Evolutionary conservation across 2,888 invertebrate genomes (phyloP).

Genomic region (Temnothorax unifasciatus): DNA sequence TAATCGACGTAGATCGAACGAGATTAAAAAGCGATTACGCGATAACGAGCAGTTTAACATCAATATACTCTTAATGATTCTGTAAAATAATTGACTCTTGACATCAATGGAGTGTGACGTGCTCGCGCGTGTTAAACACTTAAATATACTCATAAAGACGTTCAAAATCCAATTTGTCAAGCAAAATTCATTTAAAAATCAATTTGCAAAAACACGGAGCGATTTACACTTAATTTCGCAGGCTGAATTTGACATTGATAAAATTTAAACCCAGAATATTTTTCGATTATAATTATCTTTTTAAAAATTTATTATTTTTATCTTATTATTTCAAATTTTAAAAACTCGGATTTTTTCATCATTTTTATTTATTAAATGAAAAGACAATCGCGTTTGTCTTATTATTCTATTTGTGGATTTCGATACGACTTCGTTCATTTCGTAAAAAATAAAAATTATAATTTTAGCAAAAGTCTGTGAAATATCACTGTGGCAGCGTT

Average conservation of each 20-base stretch:
- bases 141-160: slow-evolving; percentile 6
- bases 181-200: not conserved
- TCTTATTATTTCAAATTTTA: not conserved
- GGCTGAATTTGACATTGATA: not conserved
- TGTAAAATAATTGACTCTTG: slow-evolving; percentile 18
- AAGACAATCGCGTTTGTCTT: not conserved
- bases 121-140: slow-evolving; percentile 11
- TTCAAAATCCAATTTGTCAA: not conserved
- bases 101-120: slow-evolving; percentile 6
- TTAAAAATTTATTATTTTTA: not conserved
- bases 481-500: not conserved
- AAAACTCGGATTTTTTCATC: not conserved
- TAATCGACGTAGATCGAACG: slow-evolving; percentile 27
- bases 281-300: not conserved
- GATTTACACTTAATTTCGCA: not conserved
- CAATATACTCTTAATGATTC: slow-evolving; percentile 27
- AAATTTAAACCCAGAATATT: not conserved
- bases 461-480: not conserved
- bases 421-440: not conserved
- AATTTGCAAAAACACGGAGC: not conserved
- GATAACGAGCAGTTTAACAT: slow-evolving; percentile 75
- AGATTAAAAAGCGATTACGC: slow-evolving; percentile 71
- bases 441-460: not conserved
- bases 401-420: not conserved
- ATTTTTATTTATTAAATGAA: not conserved